Evolutionary conservation across 1,140 invertebrate genomes (phyloP).

Genomic region (Diachasmimorpha longicaudata): DNA sequence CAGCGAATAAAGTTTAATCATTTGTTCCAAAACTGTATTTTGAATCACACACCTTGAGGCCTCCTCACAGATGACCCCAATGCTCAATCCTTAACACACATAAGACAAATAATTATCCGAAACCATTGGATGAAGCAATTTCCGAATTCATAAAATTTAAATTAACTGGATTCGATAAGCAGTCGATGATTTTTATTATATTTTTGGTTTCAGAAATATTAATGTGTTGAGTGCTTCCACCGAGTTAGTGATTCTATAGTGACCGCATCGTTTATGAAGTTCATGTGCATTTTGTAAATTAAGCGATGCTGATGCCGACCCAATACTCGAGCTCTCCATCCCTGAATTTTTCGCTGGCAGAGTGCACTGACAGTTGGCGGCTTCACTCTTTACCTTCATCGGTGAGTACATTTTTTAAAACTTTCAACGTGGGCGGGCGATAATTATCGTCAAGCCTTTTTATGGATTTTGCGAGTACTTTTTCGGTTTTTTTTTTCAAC

Average conservation of each 20-base stretch:
- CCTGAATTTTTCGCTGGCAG: not conserved
- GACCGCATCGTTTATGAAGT: slow-evolving; percentile 14
- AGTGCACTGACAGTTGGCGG: not conserved
- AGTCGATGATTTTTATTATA: not conserved
- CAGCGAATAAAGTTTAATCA: too few species aligned
- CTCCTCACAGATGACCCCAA: too few species aligned
- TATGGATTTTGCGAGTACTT: not conserved
- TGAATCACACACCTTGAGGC: too few species aligned
- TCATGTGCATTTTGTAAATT: slow-evolving; percentile 17
- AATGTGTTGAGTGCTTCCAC: slow-evolving; percentile 8
- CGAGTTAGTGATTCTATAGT: not conserved
- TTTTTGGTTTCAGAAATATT: not conserved
- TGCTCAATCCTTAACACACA: too few species aligned
- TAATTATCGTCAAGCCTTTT: not conserved
- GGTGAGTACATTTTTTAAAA: not conserved
- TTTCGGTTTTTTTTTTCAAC: not conserved
- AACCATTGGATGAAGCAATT: not conserved
- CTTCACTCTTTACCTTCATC: not conserved
- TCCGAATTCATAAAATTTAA: not conserved
- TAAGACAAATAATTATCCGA: not conserved
- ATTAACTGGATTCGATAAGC: not conserved
- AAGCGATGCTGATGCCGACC: slow-evolving; percentile 28
- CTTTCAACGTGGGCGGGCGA: not conserved
- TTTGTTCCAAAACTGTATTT: too few species aligned
- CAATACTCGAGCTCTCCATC: not conserved